These are phyloP conservation scores for Anoncus sp. DNA, from an alignment of 2,888 invertebrate genomes.

Conservation along the genomic window DNA sequence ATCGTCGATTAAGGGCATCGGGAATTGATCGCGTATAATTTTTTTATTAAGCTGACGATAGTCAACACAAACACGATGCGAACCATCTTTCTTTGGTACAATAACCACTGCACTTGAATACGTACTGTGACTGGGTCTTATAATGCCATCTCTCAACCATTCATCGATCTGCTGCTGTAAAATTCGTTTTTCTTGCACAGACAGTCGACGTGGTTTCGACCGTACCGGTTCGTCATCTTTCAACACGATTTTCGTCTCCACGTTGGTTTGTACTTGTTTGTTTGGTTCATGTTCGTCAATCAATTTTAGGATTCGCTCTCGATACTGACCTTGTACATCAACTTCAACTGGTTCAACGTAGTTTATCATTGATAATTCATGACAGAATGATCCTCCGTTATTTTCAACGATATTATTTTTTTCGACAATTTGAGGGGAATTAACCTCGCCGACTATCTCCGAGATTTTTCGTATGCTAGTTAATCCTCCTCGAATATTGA, in stretches of 20 bases:
- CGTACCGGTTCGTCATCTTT: slow-evolving; percentile 59
- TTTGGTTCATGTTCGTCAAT: slow-evolving; percentile 46
- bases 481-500: slow-evolving; percentile 37
- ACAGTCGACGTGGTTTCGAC: slow-evolving; percentile 39
- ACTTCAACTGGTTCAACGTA: not conserved
- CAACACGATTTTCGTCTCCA: slow-evolving; percentile 62
- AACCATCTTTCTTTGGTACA: too few relatives aligned
- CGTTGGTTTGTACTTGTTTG: slow-evolving; percentile 36
- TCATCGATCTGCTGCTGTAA: slow-evolving; percentile 64
- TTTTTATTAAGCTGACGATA: slow-evolving; percentile 64
- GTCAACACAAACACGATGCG: slow-evolving; percentile 70
- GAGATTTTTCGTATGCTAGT: slow-evolving; percentile 6
- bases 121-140: too few relatives aligned
- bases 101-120: slow-evolving; percentile 65
- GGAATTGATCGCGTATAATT: slow-evolving; percentile 65
- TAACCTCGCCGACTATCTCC: not conserved
- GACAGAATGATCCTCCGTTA: not conserved
- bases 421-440: slow-evolving; percentile 75
- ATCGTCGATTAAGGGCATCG: too few relatives aligned
- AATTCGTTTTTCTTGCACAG: slow-evolving; percentile 56
- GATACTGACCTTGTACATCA: not conserved
- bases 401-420: slow-evolving; percentile 2
- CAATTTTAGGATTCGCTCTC: slow-evolving; percentile 30
- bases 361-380: not conserved
- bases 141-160: slow-evolving; percentile 70